phyloP scores from a whole-genome alignment of 1,140 invertebrate genomes.

The Trichogramma pretiosum region DNA sequence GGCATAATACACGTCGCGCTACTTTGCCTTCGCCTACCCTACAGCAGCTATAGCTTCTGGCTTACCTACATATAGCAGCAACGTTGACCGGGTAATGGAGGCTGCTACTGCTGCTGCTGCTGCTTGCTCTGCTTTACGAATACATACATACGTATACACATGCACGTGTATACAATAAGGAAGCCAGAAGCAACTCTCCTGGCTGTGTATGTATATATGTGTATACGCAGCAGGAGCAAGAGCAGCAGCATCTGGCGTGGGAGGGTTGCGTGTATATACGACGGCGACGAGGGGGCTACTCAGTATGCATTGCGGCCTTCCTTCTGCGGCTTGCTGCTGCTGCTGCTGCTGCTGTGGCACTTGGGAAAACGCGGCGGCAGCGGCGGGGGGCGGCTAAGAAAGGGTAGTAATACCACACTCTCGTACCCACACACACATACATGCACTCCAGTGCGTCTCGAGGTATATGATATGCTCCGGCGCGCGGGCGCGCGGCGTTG shows the following conservation, averaged over 20 bases:
- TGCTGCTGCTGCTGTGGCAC: conserved; percentile 9
- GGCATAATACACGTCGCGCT: conserved; percentile 7
- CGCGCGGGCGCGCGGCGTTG: conserved; percentile 12
- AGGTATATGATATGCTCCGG: conserved; percentile 33
- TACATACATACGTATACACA: no score
- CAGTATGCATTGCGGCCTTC: conserved; percentile 44
- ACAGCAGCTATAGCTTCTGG: no score
- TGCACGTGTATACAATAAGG: background rate
- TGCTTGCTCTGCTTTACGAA: no score
- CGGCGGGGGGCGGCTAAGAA: no score
- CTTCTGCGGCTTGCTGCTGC: conserved; percentile 32
- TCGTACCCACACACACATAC: no score
- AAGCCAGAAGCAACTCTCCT: no score
- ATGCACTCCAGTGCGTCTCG: no score
- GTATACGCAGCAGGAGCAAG: background rate
- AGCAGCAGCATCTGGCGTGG: conserved; percentile 22
- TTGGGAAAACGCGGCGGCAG: background rate
- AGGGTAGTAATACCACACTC: no score
- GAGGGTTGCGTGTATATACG: background rate
- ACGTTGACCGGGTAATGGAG: no score
- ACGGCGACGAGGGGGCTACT: conserved; percentile 32
- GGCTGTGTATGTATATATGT: background rate
- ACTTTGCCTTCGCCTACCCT: conserved; percentile 1
- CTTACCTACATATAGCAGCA: no score
- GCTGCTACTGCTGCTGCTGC: no score